Evolutionary conservation across 1,140 invertebrate genomes (phyloP).

Genomic region (Campoletis sonorensis): DNA sequence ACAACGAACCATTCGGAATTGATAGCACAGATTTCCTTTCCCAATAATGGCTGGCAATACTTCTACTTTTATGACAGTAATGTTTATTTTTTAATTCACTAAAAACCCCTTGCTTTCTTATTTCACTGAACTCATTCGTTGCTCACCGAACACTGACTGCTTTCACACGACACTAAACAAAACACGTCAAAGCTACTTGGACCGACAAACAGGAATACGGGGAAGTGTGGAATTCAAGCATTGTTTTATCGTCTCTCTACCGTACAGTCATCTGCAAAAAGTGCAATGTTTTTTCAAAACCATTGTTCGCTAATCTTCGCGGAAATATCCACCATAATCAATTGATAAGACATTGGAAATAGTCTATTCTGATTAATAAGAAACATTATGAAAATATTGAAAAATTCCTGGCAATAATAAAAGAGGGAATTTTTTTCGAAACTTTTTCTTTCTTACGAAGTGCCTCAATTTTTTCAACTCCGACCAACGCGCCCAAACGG

Average conservation of each 20-base stretch:
- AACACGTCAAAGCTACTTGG: no score
- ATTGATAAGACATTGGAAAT: not conserved
- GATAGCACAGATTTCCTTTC: not conserved
- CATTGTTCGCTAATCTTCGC: not conserved
- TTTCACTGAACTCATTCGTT: not conserved
- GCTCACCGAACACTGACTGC: not conserved
- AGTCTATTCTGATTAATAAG: no score
- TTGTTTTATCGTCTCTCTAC: not conserved
- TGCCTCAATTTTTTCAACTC: no score
- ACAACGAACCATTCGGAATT: conserved; percentile 8
- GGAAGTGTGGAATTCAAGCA: not conserved
- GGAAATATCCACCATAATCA: not conserved
- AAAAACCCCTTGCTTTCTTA: no score
- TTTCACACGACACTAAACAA: no score
- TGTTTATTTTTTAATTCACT: not conserved
- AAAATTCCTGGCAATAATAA: no score
- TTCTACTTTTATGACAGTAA: not conserved
- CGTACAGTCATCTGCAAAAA: not conserved
- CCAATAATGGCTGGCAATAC: not conserved
- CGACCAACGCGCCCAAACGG: no score
- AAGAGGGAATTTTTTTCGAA: no score
- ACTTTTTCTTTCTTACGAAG: no score
- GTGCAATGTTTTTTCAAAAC: not conserved
- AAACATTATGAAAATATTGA: no score
- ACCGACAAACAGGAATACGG: no score